Base-by-base conservation (phyloP, 2,113 vertebrate genomes). In the Cyprinodon brontotheroides region DNA sequence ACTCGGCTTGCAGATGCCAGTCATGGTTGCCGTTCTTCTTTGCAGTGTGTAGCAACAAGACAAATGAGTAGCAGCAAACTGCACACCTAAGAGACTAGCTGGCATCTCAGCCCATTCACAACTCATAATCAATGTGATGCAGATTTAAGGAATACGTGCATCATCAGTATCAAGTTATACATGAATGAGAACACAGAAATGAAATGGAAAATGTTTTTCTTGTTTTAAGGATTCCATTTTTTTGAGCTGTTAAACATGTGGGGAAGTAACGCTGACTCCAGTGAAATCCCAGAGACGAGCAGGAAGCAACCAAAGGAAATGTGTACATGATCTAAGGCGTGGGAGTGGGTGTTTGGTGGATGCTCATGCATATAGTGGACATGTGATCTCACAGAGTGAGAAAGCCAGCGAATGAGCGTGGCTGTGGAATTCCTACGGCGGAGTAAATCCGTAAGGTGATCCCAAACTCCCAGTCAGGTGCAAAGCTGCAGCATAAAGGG, bases 381-480 rank as follows among this genome's bases (percentile, higher is more conserved):
- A 65, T 80, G 75, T 84, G 66, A 71, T 70, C 65, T n/a, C 61
- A 74, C 57, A 17, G 80, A 61, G 84, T 74, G 86, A 75, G 72
- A 76, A 77, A 80, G 40, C 71, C 61, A 61, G 61, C 70, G 64
- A 74, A 65, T 76, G 77, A 76, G 74, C 36, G 68, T 78, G 81
- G 82, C 84, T 36, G 81, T 60, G 78, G 87, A 90, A 89, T 92
- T 91, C 72, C 65, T 79, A 71, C 39, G 53, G 81, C 74, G 7
- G 76, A 88, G 82, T 75, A 73, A 63, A 87, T 89, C 86, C 64
- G 90, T 92, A 88, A 92, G 89, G 85, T 89, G 91, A 93, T 90
- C 87, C 90, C 84, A 77, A 91, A 91, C 74, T 91, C 86, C 87
- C 88, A 73, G 89, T 93, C 89, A 93, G 91, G 89, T 93, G 93